Base-by-base conservation (phyloP, 2,888 invertebrate species). In the Melanchra persicariae region DNA sequence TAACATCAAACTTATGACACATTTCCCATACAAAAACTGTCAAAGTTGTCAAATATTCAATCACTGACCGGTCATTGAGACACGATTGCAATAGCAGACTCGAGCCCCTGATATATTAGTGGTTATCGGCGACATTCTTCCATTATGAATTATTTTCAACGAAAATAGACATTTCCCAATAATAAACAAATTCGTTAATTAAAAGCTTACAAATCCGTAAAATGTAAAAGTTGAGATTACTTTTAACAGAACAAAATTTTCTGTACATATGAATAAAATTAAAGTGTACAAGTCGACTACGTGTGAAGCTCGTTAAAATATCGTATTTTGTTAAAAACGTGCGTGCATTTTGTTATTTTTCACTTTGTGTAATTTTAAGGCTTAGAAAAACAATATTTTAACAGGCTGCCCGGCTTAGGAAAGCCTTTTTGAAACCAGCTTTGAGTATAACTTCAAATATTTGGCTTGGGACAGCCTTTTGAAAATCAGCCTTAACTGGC, bases 371-470 rank as follows among this genome's bases (percentile, higher is more conserved):
- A 17, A 7, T 15, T 69, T 60, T 55, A 1, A 26, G 6, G 22
- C 17, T 2, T 24, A 8, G 12, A 4, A 19, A 40, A 40, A 45
- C 30, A 30, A 34, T 61, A 40, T 52, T 70, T 57, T 34, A 24
- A 26, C 24, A 26, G 51, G 51, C 37, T 24, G n/a, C n/a, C 10
- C 0, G 5, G 37, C 10, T 51, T 30, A 49, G 12, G 9, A 55
- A 2, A 49, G 49, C 70, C 43, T 69, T 55, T 69, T 65, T 65
- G 0, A 66, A 73, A 74, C 55, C 47, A 63, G 63, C 17, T 49
- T 43, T 47, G 45, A 40, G 40, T 40, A 9, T 15, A 40, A 9
- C 40, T 66, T 52, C 37, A 52, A 73, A 73, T 72, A 74, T 74
- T 67, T 66, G 43, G 0, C 34, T 30, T 30, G 30, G 17, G 12